These are phyloP conservation scores for Leptodirus hochenwartii DNA, from an alignment of 2,888 invertebrate species.

Conservation along the genomic window DNA sequence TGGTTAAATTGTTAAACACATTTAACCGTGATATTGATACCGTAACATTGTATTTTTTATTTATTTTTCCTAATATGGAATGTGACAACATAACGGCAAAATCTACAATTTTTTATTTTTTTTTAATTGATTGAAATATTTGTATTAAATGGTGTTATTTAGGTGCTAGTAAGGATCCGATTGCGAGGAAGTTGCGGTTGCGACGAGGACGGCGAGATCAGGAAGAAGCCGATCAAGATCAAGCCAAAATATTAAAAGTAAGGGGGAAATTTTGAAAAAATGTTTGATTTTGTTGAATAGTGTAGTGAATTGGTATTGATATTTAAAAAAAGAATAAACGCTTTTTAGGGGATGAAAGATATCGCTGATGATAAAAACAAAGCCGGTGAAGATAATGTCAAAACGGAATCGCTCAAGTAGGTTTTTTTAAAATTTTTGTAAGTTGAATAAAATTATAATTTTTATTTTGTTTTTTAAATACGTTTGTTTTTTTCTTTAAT, in stretches of 20 bases:
- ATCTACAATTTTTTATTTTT: neutral
- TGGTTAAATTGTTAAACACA: constrained; percentile 1
- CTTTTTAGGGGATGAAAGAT: constrained; percentile 59
- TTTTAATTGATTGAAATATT: constrained; percentile 7
- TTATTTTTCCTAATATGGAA: neutral
- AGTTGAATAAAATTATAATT: too few relatives aligned
- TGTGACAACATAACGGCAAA: neutral
- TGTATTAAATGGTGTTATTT: constrained; percentile 12
- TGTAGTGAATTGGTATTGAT: neutral
- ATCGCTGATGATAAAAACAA: constrained; percentile 68
- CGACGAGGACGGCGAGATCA: constrained; percentile 64
- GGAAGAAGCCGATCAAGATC: constrained; percentile 67
- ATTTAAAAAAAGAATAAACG: too few relatives aligned
- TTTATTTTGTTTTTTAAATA: too few relatives aligned
- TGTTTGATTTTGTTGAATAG: neutral
- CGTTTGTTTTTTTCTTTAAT: too few relatives aligned
- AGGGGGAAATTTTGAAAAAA: constrained; percentile 4
- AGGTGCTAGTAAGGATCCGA: constrained; percentile 69
- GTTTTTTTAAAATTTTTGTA: constrained; percentile 14
- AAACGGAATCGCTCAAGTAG: constrained; percentile 56
- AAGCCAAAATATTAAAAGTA: constrained; percentile 71
- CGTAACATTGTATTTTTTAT: neutral
- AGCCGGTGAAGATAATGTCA: constrained; percentile 45
- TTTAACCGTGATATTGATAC: neutral
- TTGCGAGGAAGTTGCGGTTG: constrained; percentile 82